Base-by-base conservation (phyloP, 2,797 vertebrate species). In the Pseudotriccus pelzelni region DNA sequence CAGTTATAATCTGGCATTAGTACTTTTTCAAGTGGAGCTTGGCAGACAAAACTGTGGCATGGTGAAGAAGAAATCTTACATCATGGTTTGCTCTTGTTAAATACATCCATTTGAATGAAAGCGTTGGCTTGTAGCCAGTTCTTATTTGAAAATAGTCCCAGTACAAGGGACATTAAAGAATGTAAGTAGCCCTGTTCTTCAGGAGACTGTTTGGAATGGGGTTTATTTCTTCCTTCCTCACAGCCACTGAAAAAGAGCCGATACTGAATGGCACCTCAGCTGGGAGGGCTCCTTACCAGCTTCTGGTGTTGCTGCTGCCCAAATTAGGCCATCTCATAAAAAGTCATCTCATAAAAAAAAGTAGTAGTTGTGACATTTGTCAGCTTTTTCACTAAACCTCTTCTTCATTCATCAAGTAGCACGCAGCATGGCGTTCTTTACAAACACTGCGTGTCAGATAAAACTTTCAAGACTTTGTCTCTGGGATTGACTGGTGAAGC, bases 1-100 rank as follows among this genome's bases (percentile, higher is more conserved):
- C 59, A 86, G 16, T 67, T 96, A 64, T 63, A 87, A 84, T 89
- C 73, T 95, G 62, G 44, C 62, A 46, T 85, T 83, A 83, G 68
- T 87, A 27, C 68, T 90, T 93, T 85, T 89, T 84, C 49, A 53
- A 75, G 46, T 27, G 32, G 30, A 90, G 56, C 27, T 89, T 90
- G 86, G 59, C 92, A 96, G 84, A 64, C 72, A 50, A 53, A 93
- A 83, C 67, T 87, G 47, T 69, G 63, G 37, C 30, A 22, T 60
- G 30, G 37, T 60, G 46, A 79, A 68, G 80, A 56, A 89, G 56
- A 83, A 59, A 70, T 83, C 67, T 86, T 84, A 41, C 59, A 83
- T 92, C 30, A 24, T 74, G 13, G 22, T 67, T 92, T 93, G 30
- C 16, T 83, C 56, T 58, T 94, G 70, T 94, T 93, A 92, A 86